Conservation (phyloP, 2,888 invertebrate genomes). For the Cerceris rybyensis region DNA sequence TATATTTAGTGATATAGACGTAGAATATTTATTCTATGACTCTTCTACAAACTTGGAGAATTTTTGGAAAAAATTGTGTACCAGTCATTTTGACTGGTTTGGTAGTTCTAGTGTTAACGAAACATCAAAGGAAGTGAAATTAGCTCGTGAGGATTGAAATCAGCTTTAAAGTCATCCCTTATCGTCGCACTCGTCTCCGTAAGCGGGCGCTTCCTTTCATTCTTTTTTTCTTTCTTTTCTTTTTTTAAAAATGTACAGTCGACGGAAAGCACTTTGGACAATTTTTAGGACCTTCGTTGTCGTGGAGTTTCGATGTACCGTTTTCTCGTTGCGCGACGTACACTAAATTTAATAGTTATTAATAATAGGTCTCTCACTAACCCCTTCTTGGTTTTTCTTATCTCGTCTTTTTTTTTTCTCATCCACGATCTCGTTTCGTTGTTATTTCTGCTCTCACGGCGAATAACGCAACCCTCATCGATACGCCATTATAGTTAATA, state of each 20-base stretch:
- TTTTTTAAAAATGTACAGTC: conserved; percentile 38
- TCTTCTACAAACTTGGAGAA: too few relatives aligned
- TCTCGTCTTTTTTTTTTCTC: conserved; percentile 23
- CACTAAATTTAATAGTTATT: conserved; percentile 45
- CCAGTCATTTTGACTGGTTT: too few relatives aligned
- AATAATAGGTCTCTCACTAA: conserved; percentile 53
- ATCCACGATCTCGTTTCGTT: conserved; percentile 22
- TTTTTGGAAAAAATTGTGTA: too few relatives aligned
- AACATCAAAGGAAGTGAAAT: too few relatives aligned
- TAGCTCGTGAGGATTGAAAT: conserved; percentile 7
- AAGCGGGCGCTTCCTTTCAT: conserved; percentile 21
- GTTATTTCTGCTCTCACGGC: conserved; percentile 8
- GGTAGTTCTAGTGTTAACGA: too few relatives aligned
- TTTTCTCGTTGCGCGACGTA: conserved; percentile 30
- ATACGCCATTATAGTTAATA: conserved; percentile 26
- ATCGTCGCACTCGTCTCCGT: conserved; percentile 12
- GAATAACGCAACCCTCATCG: conserved; percentile 7
- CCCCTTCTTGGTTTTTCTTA: conserved; percentile 22
- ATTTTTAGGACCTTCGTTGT: conserved; percentile 54
- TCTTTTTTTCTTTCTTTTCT: conserved; percentile 6
- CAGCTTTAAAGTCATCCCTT: conserved; percentile 9
- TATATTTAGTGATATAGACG: too few relatives aligned
- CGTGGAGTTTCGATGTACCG: conserved; percentile 50
- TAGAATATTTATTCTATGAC: too few relatives aligned
- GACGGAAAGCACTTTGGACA: conserved; percentile 61